phyloP scores from a whole-genome alignment of 1,140 invertebrate genomes.

The Psix sp. region DNA sequence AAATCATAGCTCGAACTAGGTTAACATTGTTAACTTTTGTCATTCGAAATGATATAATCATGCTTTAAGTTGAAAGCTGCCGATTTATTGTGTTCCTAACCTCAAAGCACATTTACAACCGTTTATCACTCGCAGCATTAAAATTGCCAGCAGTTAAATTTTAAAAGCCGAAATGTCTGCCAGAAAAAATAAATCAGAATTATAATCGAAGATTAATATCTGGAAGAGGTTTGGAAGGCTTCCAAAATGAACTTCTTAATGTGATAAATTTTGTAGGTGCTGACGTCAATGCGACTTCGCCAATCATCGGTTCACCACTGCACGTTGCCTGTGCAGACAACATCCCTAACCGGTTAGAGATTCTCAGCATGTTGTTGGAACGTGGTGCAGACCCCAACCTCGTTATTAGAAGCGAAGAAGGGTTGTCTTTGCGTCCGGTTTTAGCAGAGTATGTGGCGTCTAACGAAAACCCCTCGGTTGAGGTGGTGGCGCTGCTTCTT shows the following conservation, averaged over 20 bases:
- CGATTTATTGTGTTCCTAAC: too few relatives aligned
- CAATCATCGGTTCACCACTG: constrained; percentile 89
- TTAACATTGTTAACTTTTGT: too few relatives aligned
- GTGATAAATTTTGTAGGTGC: constrained; percentile 78
- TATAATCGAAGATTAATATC: constrained; percentile 2
- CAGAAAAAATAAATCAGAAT: constrained; percentile 2
- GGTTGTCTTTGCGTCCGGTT: constrained; percentile 83
- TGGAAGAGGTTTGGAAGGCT: constrained; percentile 4
- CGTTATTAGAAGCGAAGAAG: constrained; percentile 85
- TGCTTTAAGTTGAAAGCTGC: too few relatives aligned
- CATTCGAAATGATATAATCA: too few relatives aligned
- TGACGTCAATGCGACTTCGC: constrained; percentile 87
- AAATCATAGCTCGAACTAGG: too few relatives aligned
- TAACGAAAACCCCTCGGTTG: constrained; percentile 82
- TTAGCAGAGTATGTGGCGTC: constrained; percentile 90
- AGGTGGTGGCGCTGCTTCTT: constrained; percentile 85
- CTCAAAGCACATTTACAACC: too few relatives aligned
- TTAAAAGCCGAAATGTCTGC: constrained; percentile 3
- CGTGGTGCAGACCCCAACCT: constrained; percentile 88
- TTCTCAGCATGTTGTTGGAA: constrained; percentile 83
- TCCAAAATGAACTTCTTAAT: constrained; percentile 3
- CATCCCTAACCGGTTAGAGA: constrained; percentile 84
- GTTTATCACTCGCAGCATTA: too few relatives aligned
- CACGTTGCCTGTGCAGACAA: constrained; percentile 92
- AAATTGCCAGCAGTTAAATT: too few relatives aligned